Conservation (phyloP, 2,113 vertebrate species). For the Geococcyx californianus region DNA sequence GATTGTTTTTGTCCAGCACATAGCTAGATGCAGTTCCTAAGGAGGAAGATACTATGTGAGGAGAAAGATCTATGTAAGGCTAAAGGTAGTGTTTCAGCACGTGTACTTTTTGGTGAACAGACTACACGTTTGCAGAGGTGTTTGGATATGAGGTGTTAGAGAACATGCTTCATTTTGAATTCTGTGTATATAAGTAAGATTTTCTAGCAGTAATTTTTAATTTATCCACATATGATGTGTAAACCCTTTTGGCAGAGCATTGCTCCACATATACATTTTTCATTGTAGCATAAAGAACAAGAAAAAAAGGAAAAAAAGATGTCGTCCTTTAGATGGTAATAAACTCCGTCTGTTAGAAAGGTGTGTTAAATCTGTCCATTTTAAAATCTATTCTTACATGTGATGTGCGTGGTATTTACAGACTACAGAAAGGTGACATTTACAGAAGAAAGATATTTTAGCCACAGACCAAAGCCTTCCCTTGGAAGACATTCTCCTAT, state of each 20-base stretch:
- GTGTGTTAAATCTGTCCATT: background rate
- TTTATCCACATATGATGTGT: background rate
- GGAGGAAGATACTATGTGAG: background rate
- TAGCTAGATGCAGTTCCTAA: background rate
- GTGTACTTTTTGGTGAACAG: background rate
- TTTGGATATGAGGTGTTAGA: background rate
- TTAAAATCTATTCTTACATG: background rate
- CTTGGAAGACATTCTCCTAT: background rate
- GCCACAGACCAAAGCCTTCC: background rate
- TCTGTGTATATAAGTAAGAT: rapidly evolving
- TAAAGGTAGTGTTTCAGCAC: background rate
- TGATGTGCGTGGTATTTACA: conserved; percentile 59
- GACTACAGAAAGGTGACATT: conserved; percentile 63
- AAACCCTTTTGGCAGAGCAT: background rate
- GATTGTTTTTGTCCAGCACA: background rate
- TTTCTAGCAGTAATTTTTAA: background rate
- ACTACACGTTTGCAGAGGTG: rapidly evolving
- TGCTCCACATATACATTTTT: background rate
- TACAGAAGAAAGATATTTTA: conserved; percentile 42
- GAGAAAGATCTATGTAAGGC: background rate
- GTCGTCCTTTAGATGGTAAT: conserved; percentile 46
- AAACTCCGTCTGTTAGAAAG: background rate
- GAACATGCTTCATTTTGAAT: background rate
- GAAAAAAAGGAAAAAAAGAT: background rate
- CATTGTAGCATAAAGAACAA: background rate